These are phyloP conservation scores for Alligator sinensis DNA, from an alignment of 2,113 vertebrate species.

Conservation along the genomic window DNA sequence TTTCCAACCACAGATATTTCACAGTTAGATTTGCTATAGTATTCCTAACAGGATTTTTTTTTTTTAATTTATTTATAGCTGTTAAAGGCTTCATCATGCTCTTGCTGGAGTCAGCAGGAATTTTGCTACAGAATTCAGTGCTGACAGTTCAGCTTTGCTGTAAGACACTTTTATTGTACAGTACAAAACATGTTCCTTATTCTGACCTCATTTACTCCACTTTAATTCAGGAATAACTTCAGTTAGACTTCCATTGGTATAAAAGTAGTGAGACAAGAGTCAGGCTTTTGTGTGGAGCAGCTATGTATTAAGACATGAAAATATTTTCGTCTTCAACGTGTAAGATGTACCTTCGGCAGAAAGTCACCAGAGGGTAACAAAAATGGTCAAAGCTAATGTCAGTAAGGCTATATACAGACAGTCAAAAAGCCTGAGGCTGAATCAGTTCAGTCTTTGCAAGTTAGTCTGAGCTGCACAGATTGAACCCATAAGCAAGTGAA, in stretches of 20 bases:
- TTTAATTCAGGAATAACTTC: not conserved
- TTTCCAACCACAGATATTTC: not conserved
- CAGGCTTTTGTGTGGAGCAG: not conserved
- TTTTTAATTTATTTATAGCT: rapidly evolving
- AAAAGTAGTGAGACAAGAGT: not conserved
- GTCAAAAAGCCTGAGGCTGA: too few relatives aligned
- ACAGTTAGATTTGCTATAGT: not conserved
- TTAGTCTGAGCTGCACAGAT: too few relatives aligned
- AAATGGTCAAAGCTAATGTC: not conserved
- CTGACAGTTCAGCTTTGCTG: not conserved
- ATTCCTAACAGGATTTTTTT: not conserved
- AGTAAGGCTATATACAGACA: not conserved
- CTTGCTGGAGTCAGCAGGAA: rapidly evolving
- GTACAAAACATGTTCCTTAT: rapidly evolving
- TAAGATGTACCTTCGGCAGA: not conserved
- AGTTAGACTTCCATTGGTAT: rapidly evolving
- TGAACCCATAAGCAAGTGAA: too few relatives aligned
- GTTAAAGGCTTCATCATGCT: not conserved
- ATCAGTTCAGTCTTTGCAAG: too few relatives aligned
- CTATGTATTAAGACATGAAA: not conserved
- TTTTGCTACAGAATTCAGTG: rapidly evolving
- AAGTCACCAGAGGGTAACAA: not conserved
- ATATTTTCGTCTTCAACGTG: not conserved
- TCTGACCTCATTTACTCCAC: not conserved
- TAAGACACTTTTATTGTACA: rapidly evolving